These are phyloP conservation scores for Brenthis hecate DNA, from an alignment of 2,888 invertebrate species.

Conservation along the genomic window DNA sequence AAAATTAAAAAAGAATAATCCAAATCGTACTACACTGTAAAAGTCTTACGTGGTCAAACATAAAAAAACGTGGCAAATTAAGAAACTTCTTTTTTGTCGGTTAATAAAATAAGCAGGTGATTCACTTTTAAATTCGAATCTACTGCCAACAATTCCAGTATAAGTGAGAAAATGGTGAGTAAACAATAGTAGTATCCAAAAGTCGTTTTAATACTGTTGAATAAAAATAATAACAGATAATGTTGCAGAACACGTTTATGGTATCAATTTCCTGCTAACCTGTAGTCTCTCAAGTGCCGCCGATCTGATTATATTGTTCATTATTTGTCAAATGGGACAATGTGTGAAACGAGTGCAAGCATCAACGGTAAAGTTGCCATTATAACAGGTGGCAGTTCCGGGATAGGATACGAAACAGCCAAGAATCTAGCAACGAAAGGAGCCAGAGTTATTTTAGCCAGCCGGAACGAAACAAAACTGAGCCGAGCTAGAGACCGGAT, in stretches of 20 bases:
- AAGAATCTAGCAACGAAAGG: constrained; percentile 71
- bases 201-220: constrained; percentile 24
- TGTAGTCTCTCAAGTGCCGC: constrained; percentile 38
- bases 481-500: constrained; percentile 61
- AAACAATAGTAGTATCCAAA: constrained; percentile 23
- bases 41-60: too few relatives aligned
- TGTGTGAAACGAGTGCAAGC: constrained; percentile 55
- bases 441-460: constrained; percentile 77
- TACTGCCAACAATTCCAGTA: not conserved
- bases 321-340: constrained; percentile 31
- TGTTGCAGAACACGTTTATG: constrained; percentile 37
- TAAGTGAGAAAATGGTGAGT: constrained; percentile 23
- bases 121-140: not conserved
- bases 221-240: constrained; percentile 44
- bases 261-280: constrained; percentile 39
- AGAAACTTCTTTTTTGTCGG: not conserved
- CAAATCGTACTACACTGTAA: too few relatives aligned
- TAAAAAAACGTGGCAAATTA: not conserved
- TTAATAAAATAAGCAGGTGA: not conserved
- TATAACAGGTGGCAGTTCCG: constrained; percentile 71
- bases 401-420: constrained; percentile 71
- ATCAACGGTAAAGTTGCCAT: constrained; percentile 67
- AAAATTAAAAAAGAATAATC: too few relatives aligned
- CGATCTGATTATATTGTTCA: constrained; percentile 28
- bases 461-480: constrained; percentile 73